Percentiles rank a stretch among this genome's conserved stretches.
phyloP scores from a whole-genome alignment of 2,797 vertebrate species.

The Malurus splendens region DNA sequence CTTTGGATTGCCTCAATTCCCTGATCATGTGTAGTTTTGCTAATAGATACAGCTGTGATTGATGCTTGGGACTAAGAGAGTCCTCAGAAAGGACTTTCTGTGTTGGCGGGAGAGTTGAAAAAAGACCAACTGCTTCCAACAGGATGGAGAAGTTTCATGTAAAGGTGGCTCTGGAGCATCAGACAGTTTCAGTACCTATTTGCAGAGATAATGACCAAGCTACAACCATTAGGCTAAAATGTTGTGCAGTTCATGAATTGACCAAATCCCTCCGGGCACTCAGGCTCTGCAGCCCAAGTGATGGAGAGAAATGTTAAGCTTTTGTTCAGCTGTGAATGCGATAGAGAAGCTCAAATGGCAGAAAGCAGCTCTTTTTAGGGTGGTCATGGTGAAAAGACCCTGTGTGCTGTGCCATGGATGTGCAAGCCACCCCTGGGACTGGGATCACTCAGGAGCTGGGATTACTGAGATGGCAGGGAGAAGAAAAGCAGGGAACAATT shows the following conservation, averaged over 20 bases:
- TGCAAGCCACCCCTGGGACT: not conserved
- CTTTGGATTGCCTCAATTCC: not conserved
- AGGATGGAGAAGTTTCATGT: not conserved
- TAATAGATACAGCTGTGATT: not conserved
- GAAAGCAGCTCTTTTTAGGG: not conserved
- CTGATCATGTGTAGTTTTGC: not conserved
- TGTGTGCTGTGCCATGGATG: accelerated
- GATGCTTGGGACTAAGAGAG: not conserved
- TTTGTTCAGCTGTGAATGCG: not conserved
- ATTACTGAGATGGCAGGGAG: not conserved
- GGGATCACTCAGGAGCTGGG: not conserved
- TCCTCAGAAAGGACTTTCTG: not conserved
- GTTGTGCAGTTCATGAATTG: not conserved
- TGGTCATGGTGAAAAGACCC: not conserved
- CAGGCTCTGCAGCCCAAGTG: accelerated
- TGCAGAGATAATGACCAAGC: not conserved
- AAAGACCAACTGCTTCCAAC: not conserved
- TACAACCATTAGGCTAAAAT: not conserved
- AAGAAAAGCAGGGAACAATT: not conserved
- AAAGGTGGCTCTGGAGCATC: not conserved
- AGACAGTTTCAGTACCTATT: not conserved
- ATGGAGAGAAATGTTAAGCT: not conserved
- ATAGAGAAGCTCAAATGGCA: not conserved
- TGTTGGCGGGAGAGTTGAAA: not conserved
- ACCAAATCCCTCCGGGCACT: not conserved